Evolutionary conservation across 2,888 invertebrate species (phyloP), one percentile per base, ranked within the genome.

Genomic region (Metacarcinus magister): DNA sequence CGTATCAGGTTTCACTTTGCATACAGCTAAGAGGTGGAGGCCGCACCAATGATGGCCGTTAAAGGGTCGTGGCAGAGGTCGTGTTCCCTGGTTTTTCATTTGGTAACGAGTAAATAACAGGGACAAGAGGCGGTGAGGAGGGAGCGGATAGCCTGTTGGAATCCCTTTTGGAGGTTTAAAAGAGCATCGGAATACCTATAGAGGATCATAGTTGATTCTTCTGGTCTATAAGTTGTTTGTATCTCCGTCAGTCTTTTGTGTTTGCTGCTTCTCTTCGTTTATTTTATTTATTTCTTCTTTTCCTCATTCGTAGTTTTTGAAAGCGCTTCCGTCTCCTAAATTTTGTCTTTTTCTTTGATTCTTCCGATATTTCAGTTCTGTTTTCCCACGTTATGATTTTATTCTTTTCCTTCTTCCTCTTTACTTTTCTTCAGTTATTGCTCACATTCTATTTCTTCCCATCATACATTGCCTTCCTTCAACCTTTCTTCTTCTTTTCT

Each of bases 1-100:
- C 82, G 91, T 92, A 92, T 92, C 54, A 92, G 92, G 28, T 92
- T 92, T 48, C 92, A 54, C 92, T 92, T 48, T 54, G 92, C 92
- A 48, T 54, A 54, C 48, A 16, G 48, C 32, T 48, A 54, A 44
- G 92, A 28, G 82, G 82, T 32, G 10, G 92, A n/a, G 32, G 32
- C 75, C 82, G 32, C 82, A 67, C 32, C 82, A 2, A 2, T 32
- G 82, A 82, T 82, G 82, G 82, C 32, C 82, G 32, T 82, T 16
- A 5, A 28, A 28, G 82, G 82, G 82, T 82, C 82, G 32, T 82
- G 82, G 32, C 10, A 32, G 32, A 32, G 82, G 10, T 82, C 28
- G 32, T 32, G 8, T 82, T 28, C 82, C 13, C 82, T 28, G 13
- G 13, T 82, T 82, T 82, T 82, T 82, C 32, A 82, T 82, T 82